Percentiles rank a stretch among this genome's conserved stretches.
Evolutionary conservation across 1,140 invertebrate species (phyloP).

Genomic region (Rhopalosiphum maidis): DNA sequence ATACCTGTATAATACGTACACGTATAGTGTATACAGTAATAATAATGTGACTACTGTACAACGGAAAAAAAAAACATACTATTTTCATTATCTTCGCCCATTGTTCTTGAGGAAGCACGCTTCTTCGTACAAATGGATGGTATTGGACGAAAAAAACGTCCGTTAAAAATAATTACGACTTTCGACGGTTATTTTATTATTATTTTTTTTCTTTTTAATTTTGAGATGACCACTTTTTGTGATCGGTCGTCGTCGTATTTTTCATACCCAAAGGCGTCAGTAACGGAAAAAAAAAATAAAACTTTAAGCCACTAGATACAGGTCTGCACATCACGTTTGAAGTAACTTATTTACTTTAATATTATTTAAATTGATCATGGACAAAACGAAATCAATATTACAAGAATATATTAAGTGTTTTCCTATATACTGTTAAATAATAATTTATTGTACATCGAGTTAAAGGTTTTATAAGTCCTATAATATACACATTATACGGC

Average conservation of each 20-base stretch:
- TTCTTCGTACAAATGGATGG: constrained; percentile 25
- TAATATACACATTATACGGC: too few species aligned
- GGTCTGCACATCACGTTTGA: too few species aligned
- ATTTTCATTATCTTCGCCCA: constrained; percentile 57
- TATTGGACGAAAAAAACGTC: constrained; percentile 34
- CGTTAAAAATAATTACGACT: constrained; percentile 56
- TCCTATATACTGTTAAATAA: too few species aligned
- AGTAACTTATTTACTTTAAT: too few species aligned
- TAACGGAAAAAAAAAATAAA: neutral
- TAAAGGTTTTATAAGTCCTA: too few species aligned
- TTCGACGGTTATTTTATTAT: constrained; percentile 43
- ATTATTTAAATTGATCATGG: too few species aligned
- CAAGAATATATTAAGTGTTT: too few species aligned
- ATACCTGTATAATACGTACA: neutral
- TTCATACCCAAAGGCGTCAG: neutral
- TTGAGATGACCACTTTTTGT: constrained; percentile 6
- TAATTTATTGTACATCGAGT: too few species aligned
- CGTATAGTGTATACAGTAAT: neutral
- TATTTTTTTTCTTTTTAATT: neutral
- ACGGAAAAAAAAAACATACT: constrained; percentile 49
- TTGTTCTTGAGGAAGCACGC: constrained; percentile 57
- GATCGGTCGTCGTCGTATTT: neutral
- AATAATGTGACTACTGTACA: constrained; percentile 35
- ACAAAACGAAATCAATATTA: too few species aligned
- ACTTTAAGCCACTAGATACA: neutral